Conservation (phyloP, 2,797 vertebrate species). For the Microtus obscurus region DNA sequence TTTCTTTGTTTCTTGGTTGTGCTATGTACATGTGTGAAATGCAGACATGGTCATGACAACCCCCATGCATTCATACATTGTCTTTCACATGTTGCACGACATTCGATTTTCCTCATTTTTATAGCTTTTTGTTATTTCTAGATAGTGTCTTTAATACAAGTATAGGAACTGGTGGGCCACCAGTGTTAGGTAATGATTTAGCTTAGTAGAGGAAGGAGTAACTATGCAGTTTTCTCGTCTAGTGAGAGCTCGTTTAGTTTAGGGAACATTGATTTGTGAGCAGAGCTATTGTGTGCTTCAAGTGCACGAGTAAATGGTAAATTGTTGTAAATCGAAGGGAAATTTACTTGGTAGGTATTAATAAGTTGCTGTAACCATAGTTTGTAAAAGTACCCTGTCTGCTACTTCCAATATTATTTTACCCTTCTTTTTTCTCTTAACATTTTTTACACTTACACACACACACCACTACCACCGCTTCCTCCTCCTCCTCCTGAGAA, state of each 20-base stretch:
- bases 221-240: background rate
- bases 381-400: background rate
- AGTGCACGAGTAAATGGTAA: background rate
- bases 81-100: background rate
- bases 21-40: background rate
- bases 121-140: background rate
- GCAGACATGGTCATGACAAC: background rate
- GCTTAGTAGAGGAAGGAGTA: background rate
- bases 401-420: background rate
- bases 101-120: background rate
- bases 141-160: background rate
- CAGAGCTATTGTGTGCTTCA: background rate
- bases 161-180: background rate
- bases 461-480: background rate
- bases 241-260: background rate
- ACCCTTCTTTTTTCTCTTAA: background rate
- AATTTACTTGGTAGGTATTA: background rate
- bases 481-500: too few species aligned
- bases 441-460: background rate
- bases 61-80: background rate
- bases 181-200: background rate
- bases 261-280: background rate
- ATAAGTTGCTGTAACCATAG: background rate
- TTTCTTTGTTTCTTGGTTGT: background rate
- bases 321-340: background rate